Evolutionary conservation across 2,888 invertebrate species (phyloP).

Genomic region (Melieria picta): DNA sequence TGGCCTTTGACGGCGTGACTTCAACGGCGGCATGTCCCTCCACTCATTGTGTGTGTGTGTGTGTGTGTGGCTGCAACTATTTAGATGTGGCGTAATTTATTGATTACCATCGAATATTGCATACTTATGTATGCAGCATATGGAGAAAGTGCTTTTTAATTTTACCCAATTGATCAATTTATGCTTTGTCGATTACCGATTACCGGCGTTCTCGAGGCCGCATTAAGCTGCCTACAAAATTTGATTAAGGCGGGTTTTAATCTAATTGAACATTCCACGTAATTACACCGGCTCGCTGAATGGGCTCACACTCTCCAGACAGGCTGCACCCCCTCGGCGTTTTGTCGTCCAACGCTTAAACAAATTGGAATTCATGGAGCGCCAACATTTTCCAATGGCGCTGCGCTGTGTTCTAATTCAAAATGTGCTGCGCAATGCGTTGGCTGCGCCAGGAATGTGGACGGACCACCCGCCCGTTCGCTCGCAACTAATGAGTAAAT

Average conservation of each 20-base stretch:
- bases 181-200: background rate
- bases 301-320: too few relatives aligned
- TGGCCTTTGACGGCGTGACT: too few relatives aligned
- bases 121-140: constrained; percentile 7
- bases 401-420: background rate
- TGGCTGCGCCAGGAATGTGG: too few relatives aligned
- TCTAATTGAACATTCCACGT: too few relatives aligned
- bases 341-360: background rate
- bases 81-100: too few relatives aligned
- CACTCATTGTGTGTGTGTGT: background rate
- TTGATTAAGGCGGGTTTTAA: too few relatives aligned
- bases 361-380: constrained; percentile 9
- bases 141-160: constrained; percentile 7
- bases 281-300: too few relatives aligned
- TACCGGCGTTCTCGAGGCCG: background rate
- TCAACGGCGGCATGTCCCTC: background rate
- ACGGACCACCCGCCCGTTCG: too few relatives aligned
- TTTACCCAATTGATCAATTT: constrained; percentile 31
- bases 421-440: too few relatives aligned
- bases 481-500: too few relatives aligned
- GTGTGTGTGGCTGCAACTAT: background rate
- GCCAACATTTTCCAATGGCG: background rate
- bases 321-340: too few relatives aligned
- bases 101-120: background rate
- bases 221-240: too few relatives aligned